Evolutionary conservation across 2,113 vertebrate species (phyloP).

Genomic region (Prietella phreatophila): DNA sequence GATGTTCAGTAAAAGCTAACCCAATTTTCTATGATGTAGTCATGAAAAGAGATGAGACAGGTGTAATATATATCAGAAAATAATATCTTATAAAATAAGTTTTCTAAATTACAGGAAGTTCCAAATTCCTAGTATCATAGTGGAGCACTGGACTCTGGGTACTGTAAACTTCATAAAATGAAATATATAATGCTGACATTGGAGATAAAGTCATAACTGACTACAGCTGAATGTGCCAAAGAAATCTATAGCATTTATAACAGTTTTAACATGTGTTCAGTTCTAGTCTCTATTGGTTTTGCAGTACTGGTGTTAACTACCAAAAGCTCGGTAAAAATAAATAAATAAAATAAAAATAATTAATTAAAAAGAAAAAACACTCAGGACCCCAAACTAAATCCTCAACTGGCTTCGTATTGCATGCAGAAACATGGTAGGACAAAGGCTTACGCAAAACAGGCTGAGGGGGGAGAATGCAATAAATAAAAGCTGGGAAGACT

Average conservation of each 20-base stretch:
- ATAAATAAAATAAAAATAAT: not conserved
- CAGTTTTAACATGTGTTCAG: constrained; percentile 20
- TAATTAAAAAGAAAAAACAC: not conserved
- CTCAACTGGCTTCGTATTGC: constrained; percentile 39
- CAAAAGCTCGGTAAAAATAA: not conserved
- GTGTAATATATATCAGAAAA: constrained; percentile 12
- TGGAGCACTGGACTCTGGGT: not conserved
- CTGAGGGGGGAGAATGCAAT: constrained; percentile 6
- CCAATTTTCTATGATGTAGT: not conserved
- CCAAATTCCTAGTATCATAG: not conserved
- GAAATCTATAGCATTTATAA: not conserved
- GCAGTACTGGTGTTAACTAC: constrained; percentile 3
- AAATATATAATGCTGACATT: constrained; percentile 51
- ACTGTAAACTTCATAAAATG: constrained; percentile 35
- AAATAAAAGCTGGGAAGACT: not conserved
- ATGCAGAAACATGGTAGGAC: constrained; percentile 24
- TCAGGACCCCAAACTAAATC: not conserved
- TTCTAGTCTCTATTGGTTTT: constrained; percentile 17
- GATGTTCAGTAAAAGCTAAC: not conserved
- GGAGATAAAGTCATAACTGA: constrained; percentile 48
- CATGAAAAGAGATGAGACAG: not conserved
- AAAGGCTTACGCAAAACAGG: constrained; percentile 34
- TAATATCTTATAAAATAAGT: constrained; percentile 23
- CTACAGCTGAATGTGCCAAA: constrained; percentile 27
- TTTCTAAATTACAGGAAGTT: constrained; percentile 17